These are phyloP conservation scores for Chelon auratus DNA, from an alignment of 2,797 vertebrate species.

Conservation along the genomic window DNA sequence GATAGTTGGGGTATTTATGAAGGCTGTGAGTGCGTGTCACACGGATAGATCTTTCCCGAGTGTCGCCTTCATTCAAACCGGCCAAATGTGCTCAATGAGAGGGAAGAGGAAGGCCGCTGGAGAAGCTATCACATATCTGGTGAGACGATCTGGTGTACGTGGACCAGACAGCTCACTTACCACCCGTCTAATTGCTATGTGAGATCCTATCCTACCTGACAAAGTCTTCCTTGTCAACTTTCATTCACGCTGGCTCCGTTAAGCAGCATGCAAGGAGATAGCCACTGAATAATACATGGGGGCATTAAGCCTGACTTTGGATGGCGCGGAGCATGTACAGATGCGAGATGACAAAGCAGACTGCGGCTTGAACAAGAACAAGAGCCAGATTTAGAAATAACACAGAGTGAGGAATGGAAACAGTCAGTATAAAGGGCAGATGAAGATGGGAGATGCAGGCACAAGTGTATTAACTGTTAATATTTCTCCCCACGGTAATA, in stretches of 20 bases:
- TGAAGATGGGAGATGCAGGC: constrained; percentile 28
- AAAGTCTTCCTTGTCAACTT: constrained; percentile 68
- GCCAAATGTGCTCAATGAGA: constrained; percentile 57
- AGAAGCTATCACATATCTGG: constrained; percentile 51
- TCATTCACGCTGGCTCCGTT: constrained; percentile 58
- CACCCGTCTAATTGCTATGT: constrained; percentile 69
- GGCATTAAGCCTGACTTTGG: constrained; percentile 60
- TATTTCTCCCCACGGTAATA: constrained; percentile 42
- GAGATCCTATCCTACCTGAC: constrained; percentile 71
- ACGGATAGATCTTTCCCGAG: constrained; percentile 27
- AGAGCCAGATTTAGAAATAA: constrained; percentile 47
- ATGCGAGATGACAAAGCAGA: constrained; percentile 61
- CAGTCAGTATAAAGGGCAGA: constrained; percentile 4
- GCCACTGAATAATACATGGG: constrained; percentile 75
- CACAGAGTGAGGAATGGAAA: constrained; percentile 16
- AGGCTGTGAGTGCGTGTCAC: constrained; percentile 21
- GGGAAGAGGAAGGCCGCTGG: constrained; percentile 14
- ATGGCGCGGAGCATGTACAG: constrained; percentile 51
- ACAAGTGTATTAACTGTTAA: constrained; percentile 28
- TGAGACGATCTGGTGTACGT: constrained; percentile 43
- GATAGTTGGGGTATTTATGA: constrained; percentile 41
- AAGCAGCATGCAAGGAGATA: constrained; percentile 61
- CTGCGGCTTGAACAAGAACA: constrained; percentile 22
- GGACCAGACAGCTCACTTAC: constrained; percentile 74
- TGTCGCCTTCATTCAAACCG: constrained; percentile 46